Base-by-base conservation (phyloP, 1,140 invertebrate species). In the Musca vetustissima region DNA sequence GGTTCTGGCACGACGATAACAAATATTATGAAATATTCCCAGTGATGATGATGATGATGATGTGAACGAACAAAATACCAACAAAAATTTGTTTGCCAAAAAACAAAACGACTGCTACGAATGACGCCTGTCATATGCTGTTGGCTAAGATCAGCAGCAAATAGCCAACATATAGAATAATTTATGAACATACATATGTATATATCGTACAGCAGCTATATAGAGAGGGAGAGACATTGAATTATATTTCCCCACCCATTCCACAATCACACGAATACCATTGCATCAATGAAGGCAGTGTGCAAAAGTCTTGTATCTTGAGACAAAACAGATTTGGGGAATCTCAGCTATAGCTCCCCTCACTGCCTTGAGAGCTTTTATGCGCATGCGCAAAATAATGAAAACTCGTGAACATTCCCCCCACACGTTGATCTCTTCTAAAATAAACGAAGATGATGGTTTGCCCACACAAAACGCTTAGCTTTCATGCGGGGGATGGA, bases 381-480 rank as follows among this genome's bases (percentile, higher is more conserved):
- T 36, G 57, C 69, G 69, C 69, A 70, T 70, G 69, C 69, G 69
- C 69, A 67, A 70, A 70, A 70, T 47, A 70, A 70, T 64, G 47
- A 64, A 70, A 70, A 49, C 55, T 57, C 55, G 55, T 36, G 49
- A 66, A 32, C 28, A 49, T 66, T 64, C 61, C n/a, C 25, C 47
- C 7, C 52, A 66, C 64, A 49, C 49, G 17, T 36, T 8, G 48
- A 59, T 7, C 22, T 28, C 8, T 25, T 22, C 22, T 28, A 52
- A 43, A 43, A 43, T n/a, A n/a, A n/a, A n/a, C n/a, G n/a, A n/a
- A n/a, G n/a, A 43, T 11, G 1, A 13, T 43, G 6, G 36, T 43
- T 43, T 43, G 28, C 36, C 3, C 3, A 28, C 36, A 13, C 36
- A 43, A 11, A 11, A 43, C 36, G 1, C 36, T 8, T 11, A 13